Evolutionary conservation across 2,888 invertebrate genomes (phyloP).

Genomic region (Mechanitis mazaeus): DNA sequence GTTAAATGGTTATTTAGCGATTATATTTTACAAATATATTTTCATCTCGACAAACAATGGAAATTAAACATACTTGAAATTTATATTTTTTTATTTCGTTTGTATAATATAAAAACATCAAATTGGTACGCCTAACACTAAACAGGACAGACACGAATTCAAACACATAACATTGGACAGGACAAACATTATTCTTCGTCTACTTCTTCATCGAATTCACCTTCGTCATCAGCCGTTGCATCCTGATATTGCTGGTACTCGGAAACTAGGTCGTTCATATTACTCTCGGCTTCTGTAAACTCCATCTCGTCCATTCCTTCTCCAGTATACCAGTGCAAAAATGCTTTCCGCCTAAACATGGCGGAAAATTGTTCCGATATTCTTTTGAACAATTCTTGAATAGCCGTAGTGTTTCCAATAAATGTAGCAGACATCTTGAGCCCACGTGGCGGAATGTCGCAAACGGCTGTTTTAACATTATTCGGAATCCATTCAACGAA

Average conservation of each 20-base stretch:
- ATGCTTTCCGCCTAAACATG: conserved; percentile 97
- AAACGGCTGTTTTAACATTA: conserved; percentile 87
- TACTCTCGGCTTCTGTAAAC: conserved; percentile 93
- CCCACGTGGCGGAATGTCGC: conserved; percentile 85
- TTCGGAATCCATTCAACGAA: conserved; percentile 90
- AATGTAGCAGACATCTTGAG: conserved; percentile 93
- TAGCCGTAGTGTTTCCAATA: conserved; percentile 90
- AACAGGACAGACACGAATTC: conserved; percentile 13
- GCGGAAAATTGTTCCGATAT: conserved; percentile 91
- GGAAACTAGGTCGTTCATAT: conserved; percentile 84
- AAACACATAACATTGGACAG: conserved; percentile 14
- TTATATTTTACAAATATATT: too few species aligned
- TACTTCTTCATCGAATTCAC: conserved; percentile 74
- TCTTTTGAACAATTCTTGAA: conserved; percentile 91
- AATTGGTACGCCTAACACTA: conserved; percentile 16
- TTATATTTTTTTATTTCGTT: too few species aligned
- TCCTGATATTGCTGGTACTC: conserved; percentile 88
- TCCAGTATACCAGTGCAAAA: conserved; percentile 97
- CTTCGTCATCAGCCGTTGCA: conserved; percentile 76
- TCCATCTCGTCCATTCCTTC: conserved; percentile 96
- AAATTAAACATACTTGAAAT: too few species aligned
- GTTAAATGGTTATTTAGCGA: too few species aligned
- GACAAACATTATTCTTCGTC: conserved; percentile 51
- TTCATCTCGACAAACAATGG: background rate
- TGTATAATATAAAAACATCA: background rate